phyloP scores from a whole-genome alignment of 2,797 vertebrate genomes.

The Rhodeus uyekii region DNA sequence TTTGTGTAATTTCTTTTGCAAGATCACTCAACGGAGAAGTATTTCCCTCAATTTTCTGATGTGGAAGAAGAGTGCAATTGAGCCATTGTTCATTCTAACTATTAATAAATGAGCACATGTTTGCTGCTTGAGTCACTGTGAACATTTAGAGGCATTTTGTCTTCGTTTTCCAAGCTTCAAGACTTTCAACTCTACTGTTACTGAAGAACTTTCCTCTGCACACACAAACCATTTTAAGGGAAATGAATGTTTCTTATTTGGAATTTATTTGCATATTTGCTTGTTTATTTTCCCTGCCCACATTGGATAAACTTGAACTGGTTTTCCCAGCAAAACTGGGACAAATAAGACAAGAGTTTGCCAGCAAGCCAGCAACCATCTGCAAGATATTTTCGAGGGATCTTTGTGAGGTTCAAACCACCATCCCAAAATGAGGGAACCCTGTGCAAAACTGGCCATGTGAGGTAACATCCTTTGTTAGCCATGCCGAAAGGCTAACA shows the following conservation, averaged over 20 bases:
- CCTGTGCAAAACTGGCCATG: slow-evolving; percentile 69
- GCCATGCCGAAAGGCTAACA: slow-evolving; percentile 28
- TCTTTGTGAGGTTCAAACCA: slow-evolving; percentile 70
- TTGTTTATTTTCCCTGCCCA: slow-evolving; percentile 62
- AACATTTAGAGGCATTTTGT: not conserved
- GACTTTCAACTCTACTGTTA: not conserved
- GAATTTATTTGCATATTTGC: slow-evolving; percentile 56
- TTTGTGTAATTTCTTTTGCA: not conserved
- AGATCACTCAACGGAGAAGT: not conserved
- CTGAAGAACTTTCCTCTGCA: not conserved
- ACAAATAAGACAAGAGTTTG: slow-evolving; percentile 54
- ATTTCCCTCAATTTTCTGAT: not conserved
- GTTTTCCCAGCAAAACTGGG: slow-evolving; percentile 43
- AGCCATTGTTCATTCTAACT: not conserved
- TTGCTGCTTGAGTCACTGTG: not conserved
- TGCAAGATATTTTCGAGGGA: slow-evolving; percentile 75
- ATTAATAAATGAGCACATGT: not conserved
- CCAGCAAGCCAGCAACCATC: slow-evolving; percentile 62
- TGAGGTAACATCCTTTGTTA: slow-evolving; percentile 77
- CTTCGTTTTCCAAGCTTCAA: not conserved
- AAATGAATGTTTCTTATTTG: slow-evolving; percentile 57
- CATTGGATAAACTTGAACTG: slow-evolving; percentile 56
- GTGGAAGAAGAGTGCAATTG: not conserved
- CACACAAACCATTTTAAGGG: slow-evolving; percentile 33
- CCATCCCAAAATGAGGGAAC: slow-evolving; percentile 73